Evolutionary conservation across 37 sponge, comb jelly and placozoan genomes (phyloP).

Genomic region (Corticium candelabrum): DNA sequence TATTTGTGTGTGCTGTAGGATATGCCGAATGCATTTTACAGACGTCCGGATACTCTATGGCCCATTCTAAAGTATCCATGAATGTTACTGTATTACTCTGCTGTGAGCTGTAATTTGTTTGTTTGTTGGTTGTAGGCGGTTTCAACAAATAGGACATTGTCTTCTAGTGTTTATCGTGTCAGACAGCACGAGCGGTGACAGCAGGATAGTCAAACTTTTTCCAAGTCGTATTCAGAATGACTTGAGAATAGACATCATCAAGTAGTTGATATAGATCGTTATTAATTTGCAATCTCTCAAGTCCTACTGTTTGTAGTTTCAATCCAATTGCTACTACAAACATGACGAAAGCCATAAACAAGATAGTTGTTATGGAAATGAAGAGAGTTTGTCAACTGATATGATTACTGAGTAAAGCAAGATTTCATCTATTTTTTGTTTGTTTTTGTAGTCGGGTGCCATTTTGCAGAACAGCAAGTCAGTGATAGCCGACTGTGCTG

Average conservation of each 20-base stretch:
- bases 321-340: slow-evolving; percentile 54
- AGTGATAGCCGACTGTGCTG: slow-evolving; percentile 29
- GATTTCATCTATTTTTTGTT: too few relatives aligned
- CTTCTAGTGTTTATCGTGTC: neutral
- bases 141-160: neutral
- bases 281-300: neutral
- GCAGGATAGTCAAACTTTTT: neutral
- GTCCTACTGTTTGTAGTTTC: slow-evolving; percentile 6
- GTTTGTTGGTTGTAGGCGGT: neutral
- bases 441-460: too few relatives aligned
- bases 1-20: too few relatives aligned
- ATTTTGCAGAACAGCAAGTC: neutral
- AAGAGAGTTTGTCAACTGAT: too few relatives aligned
- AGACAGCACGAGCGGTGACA: neutral
- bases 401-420: too few relatives aligned
- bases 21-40: slow-evolving; percentile 65
- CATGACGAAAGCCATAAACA: slow-evolving; percentile 49
- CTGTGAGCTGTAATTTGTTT: too few relatives aligned
- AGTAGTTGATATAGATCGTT: neutral
- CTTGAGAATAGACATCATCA: neutral
- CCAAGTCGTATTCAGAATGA: neutral
- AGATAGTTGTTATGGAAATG: slow-evolving; percentile 34
- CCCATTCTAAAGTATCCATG: slow-evolving; percentile 33
- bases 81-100: too few relatives aligned
- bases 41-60: slow-evolving; percentile 53